A percentile compares a stretch with the other conserved stretches of the same genome.
These are phyloP conservation scores for Parnassius smintheus DNA, from an alignment of 2,888 invertebrate genomes.

Conservation along the genomic window DNA sequence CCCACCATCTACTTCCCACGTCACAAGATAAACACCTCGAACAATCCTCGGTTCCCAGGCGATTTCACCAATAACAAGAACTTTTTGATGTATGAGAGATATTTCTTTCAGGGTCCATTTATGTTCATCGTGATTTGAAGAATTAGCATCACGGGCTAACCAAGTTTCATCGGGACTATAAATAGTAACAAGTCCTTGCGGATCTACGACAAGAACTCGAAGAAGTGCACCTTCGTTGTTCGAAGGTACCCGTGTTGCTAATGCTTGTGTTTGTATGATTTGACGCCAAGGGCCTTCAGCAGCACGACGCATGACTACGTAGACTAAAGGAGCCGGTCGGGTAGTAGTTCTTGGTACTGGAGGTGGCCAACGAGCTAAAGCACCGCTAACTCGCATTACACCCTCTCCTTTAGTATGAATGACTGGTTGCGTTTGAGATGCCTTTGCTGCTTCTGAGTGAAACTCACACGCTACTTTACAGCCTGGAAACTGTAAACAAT, in stretches of 20 bases:
- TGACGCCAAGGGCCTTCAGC: slow-evolving; percentile 84
- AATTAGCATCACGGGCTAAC: slow-evolving; percentile 78
- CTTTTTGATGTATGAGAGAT: slow-evolving; percentile 87
- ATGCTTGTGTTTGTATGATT: slow-evolving; percentile 84
- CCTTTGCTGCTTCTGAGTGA: slow-evolving; percentile 82
- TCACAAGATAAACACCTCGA: slow-evolving; percentile 87
- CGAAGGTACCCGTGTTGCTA: slow-evolving; percentile 83
- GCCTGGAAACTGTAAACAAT: slow-evolving; percentile 83
- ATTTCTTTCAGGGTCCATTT: slow-evolving; percentile 85
- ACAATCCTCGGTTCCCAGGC: slow-evolving; percentile 86
- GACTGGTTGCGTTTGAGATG: slow-evolving; percentile 85
- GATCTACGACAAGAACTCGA: slow-evolving; percentile 85
- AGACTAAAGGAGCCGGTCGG: slow-evolving; percentile 82
- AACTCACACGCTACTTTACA: slow-evolving; percentile 87
- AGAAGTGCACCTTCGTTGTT: slow-evolving; percentile 83
- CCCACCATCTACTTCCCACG: slow-evolving; percentile 92
- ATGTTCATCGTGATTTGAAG: slow-evolving; percentile 73
- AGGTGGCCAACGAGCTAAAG: slow-evolving; percentile 84
- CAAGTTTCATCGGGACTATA: slow-evolving; percentile 85
- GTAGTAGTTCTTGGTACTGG: slow-evolving; percentile 81
- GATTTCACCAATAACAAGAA: slow-evolving; percentile 86
- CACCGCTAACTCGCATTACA: slow-evolving; percentile 83
- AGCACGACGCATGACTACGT: slow-evolving; percentile 86
- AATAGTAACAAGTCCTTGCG: slow-evolving; percentile 85
- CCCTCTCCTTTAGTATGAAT: slow-evolving; percentile 86